A percentile compares a stretch with the other conserved stretches of the same genome.
phyloP scores from a whole-genome alignment of 2,113 vertebrate genomes.

The Neogobius melanostomus region DNA sequence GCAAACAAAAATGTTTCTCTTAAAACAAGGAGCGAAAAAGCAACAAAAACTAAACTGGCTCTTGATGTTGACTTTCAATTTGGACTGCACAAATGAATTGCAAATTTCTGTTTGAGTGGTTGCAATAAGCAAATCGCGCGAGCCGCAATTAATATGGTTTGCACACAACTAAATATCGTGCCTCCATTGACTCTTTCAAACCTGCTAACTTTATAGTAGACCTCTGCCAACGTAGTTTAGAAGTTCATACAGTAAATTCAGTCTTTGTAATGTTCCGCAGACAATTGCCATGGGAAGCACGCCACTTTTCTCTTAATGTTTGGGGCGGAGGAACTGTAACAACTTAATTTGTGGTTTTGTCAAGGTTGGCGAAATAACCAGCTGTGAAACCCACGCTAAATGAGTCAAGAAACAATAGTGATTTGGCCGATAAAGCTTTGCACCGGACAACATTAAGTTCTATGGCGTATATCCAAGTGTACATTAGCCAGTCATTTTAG shows the following conservation, averaged over 20 bases:
- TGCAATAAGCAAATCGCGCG: too few relatives aligned
- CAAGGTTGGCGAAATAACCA: background rate
- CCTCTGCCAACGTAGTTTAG: too few relatives aligned
- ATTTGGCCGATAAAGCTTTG: conserved; percentile 3
- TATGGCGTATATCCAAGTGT: conserved; percentile 1
- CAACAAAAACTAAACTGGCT: conserved; percentile 10
- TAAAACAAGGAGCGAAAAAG: conserved; percentile 18
- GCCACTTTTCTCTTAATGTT: background rate
- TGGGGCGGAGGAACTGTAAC: background rate
- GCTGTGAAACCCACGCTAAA: background rate
- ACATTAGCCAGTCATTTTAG: conserved; percentile 8
- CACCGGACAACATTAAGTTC: background rate
- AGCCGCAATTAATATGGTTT: too few relatives aligned
- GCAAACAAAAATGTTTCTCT: conserved; percentile 14
- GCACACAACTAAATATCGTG: too few relatives aligned
- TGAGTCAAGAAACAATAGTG: background rate
- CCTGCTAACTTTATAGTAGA: too few relatives aligned
- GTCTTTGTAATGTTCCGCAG: background rate
- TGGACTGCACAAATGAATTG: too few relatives aligned
- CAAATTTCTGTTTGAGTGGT: too few relatives aligned
- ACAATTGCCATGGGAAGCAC: background rate
- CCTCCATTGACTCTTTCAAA: too few relatives aligned
- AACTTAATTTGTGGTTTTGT: conserved; percentile 2
- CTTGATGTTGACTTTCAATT: too few relatives aligned
- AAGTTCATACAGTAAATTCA: too few relatives aligned